Evolutionary conservation across 2,113 vertebrate genomes (phyloP).

Genomic region (Aleadryas rufinucha): DNA sequence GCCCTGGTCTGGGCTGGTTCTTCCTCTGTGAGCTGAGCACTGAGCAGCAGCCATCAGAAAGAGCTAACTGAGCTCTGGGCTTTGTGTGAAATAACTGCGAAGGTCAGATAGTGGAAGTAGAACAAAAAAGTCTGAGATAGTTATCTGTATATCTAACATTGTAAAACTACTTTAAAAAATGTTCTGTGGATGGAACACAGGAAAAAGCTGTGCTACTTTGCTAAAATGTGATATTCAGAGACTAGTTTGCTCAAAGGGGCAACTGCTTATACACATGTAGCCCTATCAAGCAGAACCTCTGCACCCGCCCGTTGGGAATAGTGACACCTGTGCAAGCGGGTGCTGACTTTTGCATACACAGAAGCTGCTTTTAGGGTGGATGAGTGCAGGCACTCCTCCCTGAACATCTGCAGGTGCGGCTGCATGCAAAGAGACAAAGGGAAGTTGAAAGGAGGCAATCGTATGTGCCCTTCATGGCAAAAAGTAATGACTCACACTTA

Average conservation of each 20-base stretch:
- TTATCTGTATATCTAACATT: not conserved
- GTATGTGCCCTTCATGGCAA: not conserved
- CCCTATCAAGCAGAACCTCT: conserved; percentile 37
- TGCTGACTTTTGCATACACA: conserved; percentile 60
- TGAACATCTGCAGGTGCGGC: conserved; percentile 55
- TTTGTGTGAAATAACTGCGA: not conserved
- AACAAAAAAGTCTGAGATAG: not conserved
- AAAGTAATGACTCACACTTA: conserved; percentile 27
- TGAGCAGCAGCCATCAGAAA: not conserved
- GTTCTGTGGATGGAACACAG: not conserved
- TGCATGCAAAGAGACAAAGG: conserved; percentile 51
- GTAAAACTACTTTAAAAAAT: not conserved
- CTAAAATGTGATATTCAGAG: not conserved
- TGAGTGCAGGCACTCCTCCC: conserved; percentile 38
- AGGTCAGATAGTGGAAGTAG: not conserved
- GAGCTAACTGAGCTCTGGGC: not conserved
- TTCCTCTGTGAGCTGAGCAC: not conserved
- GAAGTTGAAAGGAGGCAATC: conserved; percentile 40
- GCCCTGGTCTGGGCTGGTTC: not conserved
- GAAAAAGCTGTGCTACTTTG: not conserved
- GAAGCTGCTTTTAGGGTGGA: conserved; percentile 46
- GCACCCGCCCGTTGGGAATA: conserved; percentile 23
- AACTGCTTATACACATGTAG: not conserved
- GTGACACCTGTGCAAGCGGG: conserved; percentile 39
- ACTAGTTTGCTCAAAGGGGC: not conserved